Conservation (phyloP, 2,797 vertebrate genomes). For the Pseudochirops corinnae region DNA sequence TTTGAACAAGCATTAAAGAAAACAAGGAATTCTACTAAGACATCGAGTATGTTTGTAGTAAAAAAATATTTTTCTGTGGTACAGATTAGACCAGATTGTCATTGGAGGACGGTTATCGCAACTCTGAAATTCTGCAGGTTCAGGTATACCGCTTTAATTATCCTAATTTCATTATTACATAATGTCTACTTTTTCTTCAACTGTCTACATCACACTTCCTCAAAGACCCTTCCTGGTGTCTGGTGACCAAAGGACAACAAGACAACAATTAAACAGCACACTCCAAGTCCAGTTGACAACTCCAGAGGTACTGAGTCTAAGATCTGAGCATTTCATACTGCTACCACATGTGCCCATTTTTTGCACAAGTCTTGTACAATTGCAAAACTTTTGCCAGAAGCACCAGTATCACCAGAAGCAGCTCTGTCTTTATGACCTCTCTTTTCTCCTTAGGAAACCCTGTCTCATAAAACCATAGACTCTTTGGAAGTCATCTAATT, state of each 20-base stretch:
- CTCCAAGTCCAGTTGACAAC: background rate
- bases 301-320: background rate
- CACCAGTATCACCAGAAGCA: background rate
- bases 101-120: background rate
- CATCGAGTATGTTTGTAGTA: background rate
- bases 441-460: background rate
- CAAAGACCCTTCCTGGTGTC: background rate
- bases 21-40: background rate
- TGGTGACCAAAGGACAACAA: conserved; percentile 1
- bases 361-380: background rate
- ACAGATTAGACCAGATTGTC: background rate
- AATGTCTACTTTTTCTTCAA: background rate
- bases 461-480: background rate
- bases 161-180: background rate
- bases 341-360: background rate
- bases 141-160: background rate
- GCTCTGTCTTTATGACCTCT: background rate
- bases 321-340: background rate
- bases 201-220: background rate
- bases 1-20: background rate
- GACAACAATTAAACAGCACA: conserved; percentile 10
- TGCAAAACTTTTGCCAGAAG: background rate
- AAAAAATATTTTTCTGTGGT: background rate
- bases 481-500: background rate
- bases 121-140: background rate